Evolutionary conservation across 2,113 vertebrate species (phyloP).

Genomic region (Synodontis membranacea): DNA sequence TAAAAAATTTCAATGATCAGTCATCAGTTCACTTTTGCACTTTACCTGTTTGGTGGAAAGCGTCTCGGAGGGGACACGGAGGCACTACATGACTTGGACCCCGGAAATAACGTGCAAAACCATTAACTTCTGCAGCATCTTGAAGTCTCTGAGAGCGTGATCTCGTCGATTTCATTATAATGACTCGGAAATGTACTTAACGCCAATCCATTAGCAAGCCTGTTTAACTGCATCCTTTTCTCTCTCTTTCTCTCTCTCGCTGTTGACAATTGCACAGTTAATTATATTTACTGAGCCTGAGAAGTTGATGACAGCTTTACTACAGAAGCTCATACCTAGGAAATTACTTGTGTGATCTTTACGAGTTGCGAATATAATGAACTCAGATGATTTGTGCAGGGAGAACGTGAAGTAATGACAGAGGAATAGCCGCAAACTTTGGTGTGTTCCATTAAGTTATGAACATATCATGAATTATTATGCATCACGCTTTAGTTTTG

Average conservation of each 20-base stretch:
- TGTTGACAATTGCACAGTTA: neutral
- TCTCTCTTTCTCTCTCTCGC: neutral
- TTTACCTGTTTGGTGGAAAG: neutral
- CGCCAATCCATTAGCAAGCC: neutral
- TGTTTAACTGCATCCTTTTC: neutral
- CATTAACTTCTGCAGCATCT: neutral
- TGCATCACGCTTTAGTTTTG: neutral
- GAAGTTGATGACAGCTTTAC: neutral
- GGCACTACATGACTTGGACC: neutral
- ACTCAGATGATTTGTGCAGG: too few relatives aligned
- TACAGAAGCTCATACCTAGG: neutral
- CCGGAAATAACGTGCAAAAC: neutral
- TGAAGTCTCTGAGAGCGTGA: neutral
- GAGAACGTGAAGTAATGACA: too few relatives aligned
- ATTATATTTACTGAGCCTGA: slow-evolving; percentile 14
- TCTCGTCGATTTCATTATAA: neutral
- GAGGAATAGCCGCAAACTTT: neutral
- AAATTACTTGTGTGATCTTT: neutral
- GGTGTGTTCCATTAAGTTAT: neutral
- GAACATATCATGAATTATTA: neutral
- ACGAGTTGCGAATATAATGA: slow-evolving; percentile 1
- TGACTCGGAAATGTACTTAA: neutral
- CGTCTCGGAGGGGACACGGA: neutral
- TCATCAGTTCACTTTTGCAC: neutral
- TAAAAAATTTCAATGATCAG: too few relatives aligned